Evolutionary conservation across 1,140 invertebrate species (phyloP), one percentile per base, ranked within the genome.

Genomic region (Drosophila equinoxialis): DNA sequence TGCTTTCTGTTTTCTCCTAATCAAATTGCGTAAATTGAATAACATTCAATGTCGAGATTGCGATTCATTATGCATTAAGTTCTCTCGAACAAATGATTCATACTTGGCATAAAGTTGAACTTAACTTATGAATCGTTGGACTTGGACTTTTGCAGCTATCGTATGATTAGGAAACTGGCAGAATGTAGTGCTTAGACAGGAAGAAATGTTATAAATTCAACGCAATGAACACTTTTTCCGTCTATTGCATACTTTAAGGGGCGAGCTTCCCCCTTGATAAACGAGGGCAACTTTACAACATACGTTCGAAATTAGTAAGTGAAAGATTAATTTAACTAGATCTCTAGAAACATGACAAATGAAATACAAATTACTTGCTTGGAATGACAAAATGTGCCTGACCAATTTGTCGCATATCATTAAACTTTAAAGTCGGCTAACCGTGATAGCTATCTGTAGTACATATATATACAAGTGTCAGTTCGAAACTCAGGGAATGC

Each of bases 401-500:
- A 42, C 3, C n/a, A 17, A 17, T 45, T 17, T 17, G 42, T 45
- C 42, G 42, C 42, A 20, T 48, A 14, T 14, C 14, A 48, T 48
- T 20, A 20, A 48, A 48, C 14, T 48, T 39, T 33, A 65, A 65
- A 48, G 48, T 58, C 61, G 35, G 54, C 8, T 57, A 59, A 59
- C 4, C 60, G n/a, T n/a, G 17, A 57, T 23, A 35, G 17, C 17
- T 35, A 30, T 48, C 51, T 20, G 17, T 33, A 35, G 17, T 57
- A 42, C 14, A 71, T 61, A 66, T 61, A 66, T 60, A n/a, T n/a
- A 42, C 8, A 23, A 51, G 5, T 30, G 30, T 23, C 45, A 23
- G 45, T 23, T 11, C 11, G 13, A 20, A 37, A 75, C 75, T 33
- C 33, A 57, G 61, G 26, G 30, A 54, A 71, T 68, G 37, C 51